Percentiles rank a stretch among this genome's conserved stretches.
phyloP scores from a whole-genome alignment of 2,888 invertebrate species.

The Willowsia nigromaculata region DNA sequence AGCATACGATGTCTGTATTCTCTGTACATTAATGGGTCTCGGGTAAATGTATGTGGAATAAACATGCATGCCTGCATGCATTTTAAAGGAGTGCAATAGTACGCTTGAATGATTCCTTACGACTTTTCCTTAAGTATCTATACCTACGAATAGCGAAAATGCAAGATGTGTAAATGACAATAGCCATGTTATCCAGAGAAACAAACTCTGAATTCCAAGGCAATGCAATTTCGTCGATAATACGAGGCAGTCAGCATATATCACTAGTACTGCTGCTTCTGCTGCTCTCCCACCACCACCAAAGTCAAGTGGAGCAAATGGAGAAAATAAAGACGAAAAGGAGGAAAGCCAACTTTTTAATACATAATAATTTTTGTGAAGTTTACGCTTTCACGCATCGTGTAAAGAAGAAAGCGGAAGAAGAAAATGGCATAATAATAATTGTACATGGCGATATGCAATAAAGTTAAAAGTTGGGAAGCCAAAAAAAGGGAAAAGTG shows the following conservation, averaged over 20 bases:
- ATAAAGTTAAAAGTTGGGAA: not conserved
- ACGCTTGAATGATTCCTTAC: not conserved
- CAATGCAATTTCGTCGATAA: not conserved
- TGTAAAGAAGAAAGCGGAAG: not conserved
- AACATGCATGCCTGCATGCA: slow-evolving; percentile 10
- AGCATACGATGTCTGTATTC: too few species aligned
- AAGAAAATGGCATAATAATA: not conserved
- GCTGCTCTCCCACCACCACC: too few species aligned
- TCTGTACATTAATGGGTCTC: not conserved
- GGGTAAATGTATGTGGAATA: not conserved
- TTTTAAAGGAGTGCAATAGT: slow-evolving; percentile 10
- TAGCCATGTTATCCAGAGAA: not conserved
- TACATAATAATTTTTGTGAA: not conserved
- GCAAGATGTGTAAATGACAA: slow-evolving; percentile 41
- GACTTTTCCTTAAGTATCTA: not conserved
- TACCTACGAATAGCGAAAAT: not conserved
- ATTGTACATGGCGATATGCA: not conserved
- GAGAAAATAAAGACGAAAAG: not conserved
- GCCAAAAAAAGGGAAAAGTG: not conserved
- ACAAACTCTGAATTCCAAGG: slow-evolving; percentile 21
- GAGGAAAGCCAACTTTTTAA: not conserved
- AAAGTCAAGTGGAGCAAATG: too few species aligned
- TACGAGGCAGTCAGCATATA: not conserved
- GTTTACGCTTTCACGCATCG: not conserved
- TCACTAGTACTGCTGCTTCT: not conserved